phyloP scores from a whole-genome alignment of 2,113 vertebrate genomes.

The Anolis carolinensis region DNA sequence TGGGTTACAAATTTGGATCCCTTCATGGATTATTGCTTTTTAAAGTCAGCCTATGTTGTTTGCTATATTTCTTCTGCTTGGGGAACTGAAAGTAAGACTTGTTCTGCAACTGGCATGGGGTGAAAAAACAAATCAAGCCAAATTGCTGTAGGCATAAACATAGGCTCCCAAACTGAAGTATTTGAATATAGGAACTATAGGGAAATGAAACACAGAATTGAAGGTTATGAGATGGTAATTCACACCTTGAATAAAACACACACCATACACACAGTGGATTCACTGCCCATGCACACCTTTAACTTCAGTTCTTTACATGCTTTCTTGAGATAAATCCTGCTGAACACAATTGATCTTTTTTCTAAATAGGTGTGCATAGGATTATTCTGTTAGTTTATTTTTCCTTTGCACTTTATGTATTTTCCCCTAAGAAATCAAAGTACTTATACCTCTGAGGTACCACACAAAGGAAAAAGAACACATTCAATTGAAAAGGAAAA shows the following conservation, averaged over 20 bases:
- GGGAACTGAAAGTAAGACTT: not conserved
- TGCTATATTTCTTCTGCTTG: not conserved
- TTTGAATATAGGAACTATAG: not conserved
- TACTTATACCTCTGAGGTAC: not conserved
- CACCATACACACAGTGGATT: not conserved
- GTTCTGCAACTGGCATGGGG: rapidly evolving
- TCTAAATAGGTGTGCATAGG: not conserved
- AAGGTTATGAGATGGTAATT: not conserved
- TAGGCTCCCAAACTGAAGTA: not conserved
- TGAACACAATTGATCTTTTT: not conserved
- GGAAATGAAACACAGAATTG: not conserved
- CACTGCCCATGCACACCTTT: not conserved
- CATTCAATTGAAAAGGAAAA: not conserved
- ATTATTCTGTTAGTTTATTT: not conserved
- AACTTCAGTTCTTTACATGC: not conserved
- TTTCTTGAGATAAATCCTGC: not conserved
- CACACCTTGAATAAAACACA: not conserved
- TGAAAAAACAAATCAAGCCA: not conserved
- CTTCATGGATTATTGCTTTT: not conserved
- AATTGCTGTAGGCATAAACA: not conserved
- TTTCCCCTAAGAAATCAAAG: not conserved
- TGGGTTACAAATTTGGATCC: not conserved
- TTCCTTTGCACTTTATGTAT: not conserved
- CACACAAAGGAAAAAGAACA: conserved; percentile 6
- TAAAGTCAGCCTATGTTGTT: not conserved